phyloP scores from a whole-genome alignment of 2,797 vertebrate genomes.

The Dallia pectoralis region DNA sequence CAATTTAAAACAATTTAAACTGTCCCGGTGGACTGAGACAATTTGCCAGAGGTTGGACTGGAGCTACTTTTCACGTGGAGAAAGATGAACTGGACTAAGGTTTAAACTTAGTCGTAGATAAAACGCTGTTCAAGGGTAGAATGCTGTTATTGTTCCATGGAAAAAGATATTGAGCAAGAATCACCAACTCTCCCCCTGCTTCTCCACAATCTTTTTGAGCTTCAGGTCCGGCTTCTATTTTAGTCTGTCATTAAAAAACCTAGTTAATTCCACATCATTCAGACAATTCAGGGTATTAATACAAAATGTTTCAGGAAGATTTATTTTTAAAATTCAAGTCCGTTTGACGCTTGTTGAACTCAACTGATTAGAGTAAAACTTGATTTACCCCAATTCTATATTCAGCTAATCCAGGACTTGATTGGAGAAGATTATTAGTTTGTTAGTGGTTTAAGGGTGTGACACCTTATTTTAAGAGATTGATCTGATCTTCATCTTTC shows the following conservation, averaged over 20 bases:
- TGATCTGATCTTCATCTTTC: neutral
- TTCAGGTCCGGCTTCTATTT: neutral
- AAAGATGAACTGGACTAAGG: neutral
- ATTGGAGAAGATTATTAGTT: neutral
- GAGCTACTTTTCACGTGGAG: neutral
- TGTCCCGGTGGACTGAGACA: neutral
- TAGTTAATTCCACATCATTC: neutral
- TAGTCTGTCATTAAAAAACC: neutral
- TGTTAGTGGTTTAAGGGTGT: neutral
- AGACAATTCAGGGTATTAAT: neutral
- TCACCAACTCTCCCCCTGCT: neutral
- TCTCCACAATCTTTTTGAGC: neutral
- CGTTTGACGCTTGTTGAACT: neutral
- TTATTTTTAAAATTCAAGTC: neutral
- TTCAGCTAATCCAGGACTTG: neutral
- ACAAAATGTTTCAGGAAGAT: neutral
- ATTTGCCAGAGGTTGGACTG: neutral
- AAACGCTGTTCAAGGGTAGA: too few species aligned
- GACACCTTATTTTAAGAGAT: neutral
- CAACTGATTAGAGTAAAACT: neutral
- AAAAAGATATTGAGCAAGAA: neutral
- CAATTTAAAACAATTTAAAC: neutral
- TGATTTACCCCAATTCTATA: neutral
- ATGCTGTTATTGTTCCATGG: too few species aligned
- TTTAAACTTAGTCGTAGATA: neutral